A percentile compares a stretch with the other conserved stretches of the same genome.
phyloP scores from a whole-genome alignment of 2,113 vertebrate genomes.

The Xiphophorus maculatus region DNA sequence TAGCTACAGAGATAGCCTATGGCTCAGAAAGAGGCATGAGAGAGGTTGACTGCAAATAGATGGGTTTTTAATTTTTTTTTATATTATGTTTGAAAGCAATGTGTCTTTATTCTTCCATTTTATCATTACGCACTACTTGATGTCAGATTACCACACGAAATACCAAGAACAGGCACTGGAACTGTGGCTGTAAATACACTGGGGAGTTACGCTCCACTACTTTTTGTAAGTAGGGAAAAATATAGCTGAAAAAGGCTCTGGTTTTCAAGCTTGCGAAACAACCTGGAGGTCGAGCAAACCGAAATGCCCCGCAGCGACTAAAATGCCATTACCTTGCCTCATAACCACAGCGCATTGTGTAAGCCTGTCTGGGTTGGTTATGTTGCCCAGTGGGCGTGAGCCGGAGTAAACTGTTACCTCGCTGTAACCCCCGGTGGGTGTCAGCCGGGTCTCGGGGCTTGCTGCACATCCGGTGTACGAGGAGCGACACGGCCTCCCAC shows the following conservation, averaged over 20 bases:
- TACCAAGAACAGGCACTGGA: no score
- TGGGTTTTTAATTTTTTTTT: no score
- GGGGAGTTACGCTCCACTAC: no score
- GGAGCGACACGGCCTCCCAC: constrained; percentile 36
- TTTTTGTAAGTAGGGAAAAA: no score
- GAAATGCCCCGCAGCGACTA: neutral
- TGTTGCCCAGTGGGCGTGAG: constrained; percentile 28
- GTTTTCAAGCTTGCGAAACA: neutral
- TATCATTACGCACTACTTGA: no score
- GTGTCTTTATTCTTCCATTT: no score
- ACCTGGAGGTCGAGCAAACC: neutral
- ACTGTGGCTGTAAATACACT: no score
- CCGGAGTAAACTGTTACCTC: constrained; percentile 32
- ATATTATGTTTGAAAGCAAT: no score
- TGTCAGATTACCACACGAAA: no score
- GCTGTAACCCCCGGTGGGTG: constrained; percentile 29
- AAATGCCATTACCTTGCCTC: neutral
- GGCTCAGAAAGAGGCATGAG: no score
- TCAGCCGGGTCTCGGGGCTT: constrained; percentile 28
- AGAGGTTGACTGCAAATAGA: no score
- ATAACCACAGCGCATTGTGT: neutral
- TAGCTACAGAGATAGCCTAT: no score
- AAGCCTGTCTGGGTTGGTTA: constrained; percentile 1
- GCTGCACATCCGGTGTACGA: constrained; percentile 28
- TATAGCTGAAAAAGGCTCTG: neutral